Base-by-base conservation (phyloP, 2,888 invertebrate species). In the Amphipoea oculea region DNA sequence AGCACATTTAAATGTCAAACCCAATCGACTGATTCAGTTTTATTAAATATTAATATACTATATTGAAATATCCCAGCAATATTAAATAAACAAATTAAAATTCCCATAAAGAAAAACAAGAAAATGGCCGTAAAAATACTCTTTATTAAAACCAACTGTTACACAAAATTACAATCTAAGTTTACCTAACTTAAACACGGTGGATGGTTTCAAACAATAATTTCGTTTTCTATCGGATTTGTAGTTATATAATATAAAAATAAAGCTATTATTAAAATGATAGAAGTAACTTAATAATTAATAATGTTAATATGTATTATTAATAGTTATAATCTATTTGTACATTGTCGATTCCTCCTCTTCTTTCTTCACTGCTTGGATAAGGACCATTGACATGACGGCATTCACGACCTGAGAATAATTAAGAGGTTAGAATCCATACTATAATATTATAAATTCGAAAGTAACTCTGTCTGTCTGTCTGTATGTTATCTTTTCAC, bases 361-460 rank as follows among this genome's bases (percentile, higher is more conserved):
- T 96, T 98, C 98, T 92, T 98, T 98, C 92, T 97, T 98, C 51
- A 98, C 97, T 3, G 98, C 98, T 94, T 98, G 98, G 17, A 98
- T 97, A 23, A 98, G 97, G 20, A 98, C 97, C 67, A 98, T 89
- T 2, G 98, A 97, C 95, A 98, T 97, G 0, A 98, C 98, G 11
- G 97, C 97, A 90, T 98, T 98, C 76, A 98, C 94, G 7, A 98
- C 97, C 98, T 98, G 96, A 68, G 78, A 86, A 86, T 36, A 86
- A 86, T 36, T 0, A 42, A 51, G 14, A 69, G 20, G 0, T 4
- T 3, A 23, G 2, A 20, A 36, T 36, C 29, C 29, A 29, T 29
- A 29, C 29, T 29, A 29, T 29, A 29, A 29, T 29, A 29, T 29
- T 29, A 29, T 29, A 29, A 29, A 29, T 29, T 29, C 29, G 29